phyloP scores from a whole-genome alignment of 2,888 invertebrate genomes.

The Trissolcus japonicus region DNA sequence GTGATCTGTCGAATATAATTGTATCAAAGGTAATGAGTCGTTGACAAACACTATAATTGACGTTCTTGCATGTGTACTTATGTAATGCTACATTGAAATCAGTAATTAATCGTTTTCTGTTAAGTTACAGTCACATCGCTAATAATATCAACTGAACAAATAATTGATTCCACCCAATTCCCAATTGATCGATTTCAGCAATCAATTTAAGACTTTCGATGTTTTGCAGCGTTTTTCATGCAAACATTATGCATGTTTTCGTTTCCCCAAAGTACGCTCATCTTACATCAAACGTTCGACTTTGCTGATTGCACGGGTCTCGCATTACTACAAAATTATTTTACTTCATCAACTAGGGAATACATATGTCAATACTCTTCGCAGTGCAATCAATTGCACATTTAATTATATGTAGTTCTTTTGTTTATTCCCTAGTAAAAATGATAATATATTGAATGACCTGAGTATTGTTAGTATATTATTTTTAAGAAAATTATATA shows the following conservation, averaged over 20 bases:
- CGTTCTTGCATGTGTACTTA: conserved; percentile 50
- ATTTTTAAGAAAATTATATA: no score
- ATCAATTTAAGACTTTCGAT: conserved; percentile 45
- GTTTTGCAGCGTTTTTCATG: conserved; percentile 37
- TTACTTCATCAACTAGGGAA: background rate
- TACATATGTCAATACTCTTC: background rate
- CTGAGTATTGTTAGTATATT: no score
- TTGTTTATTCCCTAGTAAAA: no score
- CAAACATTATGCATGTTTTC: conserved; percentile 32
- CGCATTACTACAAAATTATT: background rate
- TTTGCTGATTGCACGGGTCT: conserved; percentile 11
- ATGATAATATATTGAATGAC: no score
- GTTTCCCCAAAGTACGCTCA: conserved; percentile 23
- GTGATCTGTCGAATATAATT: conserved; percentile 32
- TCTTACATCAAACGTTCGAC: conserved; percentile 16
- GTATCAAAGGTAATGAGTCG: conserved; percentile 47
- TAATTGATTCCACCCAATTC: conserved; percentile 21
- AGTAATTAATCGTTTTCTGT: conserved; percentile 45
- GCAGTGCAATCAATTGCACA: no score
- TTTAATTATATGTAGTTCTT: no score
- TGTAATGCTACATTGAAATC: conserved; percentile 43
- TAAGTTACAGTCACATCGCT: conserved; percentile 28
- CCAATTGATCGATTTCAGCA: no score
- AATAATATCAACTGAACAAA: conserved; percentile 38
- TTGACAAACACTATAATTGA: conserved; percentile 44